Evolutionary conservation across 2,888 invertebrate genomes (phyloP).

Genomic region (Trachelus stipa): DNA sequence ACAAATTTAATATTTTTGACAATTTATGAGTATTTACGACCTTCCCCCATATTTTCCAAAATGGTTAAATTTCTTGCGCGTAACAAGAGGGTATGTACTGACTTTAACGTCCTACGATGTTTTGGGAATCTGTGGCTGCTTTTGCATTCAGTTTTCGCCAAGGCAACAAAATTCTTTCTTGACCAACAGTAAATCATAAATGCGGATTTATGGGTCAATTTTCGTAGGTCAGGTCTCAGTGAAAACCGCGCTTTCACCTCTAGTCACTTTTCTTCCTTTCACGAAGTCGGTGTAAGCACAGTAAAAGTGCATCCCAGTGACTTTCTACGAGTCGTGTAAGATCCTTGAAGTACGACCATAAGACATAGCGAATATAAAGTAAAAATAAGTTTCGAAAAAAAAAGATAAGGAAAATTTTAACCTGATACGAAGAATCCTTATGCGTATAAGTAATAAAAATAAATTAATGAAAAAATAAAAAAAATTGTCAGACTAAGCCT

Average conservation of each 20-base stretch:
- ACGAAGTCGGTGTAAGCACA: background rate
- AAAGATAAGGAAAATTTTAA: background rate
- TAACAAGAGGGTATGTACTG: background rate
- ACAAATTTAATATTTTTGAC: background rate
- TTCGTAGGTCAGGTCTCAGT: slow-evolving; percentile 5
- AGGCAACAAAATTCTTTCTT: slow-evolving; percentile 25
- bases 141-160: slow-evolving; percentile 39
- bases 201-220: slow-evolving; percentile 55
- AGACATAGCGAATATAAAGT: background rate
- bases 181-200: slow-evolving; percentile 47
- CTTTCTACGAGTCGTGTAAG: background rate
- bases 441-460: background rate
- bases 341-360: background rate
- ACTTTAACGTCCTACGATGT: slow-evolving; percentile 35
- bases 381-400: background rate
- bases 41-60: slow-evolving; percentile 22
- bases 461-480: background rate
- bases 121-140: slow-evolving; percentile 50
- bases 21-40: background rate
- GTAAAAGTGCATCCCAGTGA: background rate
- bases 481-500: background rate
- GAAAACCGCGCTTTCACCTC: slow-evolving; percentile 37
- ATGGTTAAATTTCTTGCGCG: background rate
- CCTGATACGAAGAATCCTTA: background rate
- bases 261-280: slow-evolving; percentile 18